Conservation (phyloP, 30 jellyfish, hydroid and myxozoan genomes). For the Nemopilema nomurai region DNA sequence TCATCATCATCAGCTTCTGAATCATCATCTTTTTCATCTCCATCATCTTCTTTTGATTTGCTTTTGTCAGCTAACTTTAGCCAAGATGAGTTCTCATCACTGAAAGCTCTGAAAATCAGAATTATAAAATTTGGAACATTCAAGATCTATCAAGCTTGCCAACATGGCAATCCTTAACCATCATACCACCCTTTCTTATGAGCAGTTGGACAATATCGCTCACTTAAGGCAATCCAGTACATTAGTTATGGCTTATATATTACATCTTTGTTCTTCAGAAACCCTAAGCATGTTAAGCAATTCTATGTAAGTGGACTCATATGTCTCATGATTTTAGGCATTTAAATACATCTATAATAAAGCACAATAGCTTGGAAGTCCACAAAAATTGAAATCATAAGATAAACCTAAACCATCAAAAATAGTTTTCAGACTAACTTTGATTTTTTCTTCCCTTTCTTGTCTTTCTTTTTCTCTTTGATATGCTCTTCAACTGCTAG, state of each 20-base stretch:
- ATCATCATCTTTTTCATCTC: constrained; percentile 42
- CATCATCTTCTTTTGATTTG: constrained; percentile 20
- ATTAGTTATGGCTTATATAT: neutral
- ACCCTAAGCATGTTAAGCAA: neutral
- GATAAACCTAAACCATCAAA: no score
- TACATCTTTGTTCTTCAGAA: neutral
- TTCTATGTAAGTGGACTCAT: no score
- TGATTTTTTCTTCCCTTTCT: neutral
- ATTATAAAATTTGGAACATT: no score
- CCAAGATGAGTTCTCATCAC: constrained; percentile 81
- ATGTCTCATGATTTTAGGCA: no score
- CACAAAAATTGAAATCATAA: no score
- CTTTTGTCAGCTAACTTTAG: constrained; percentile 39
- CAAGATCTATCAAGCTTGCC: no score
- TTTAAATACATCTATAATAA: no score
- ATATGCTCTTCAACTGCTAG: neutral
- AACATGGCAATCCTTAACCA: no score
- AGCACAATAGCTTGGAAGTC: no score
- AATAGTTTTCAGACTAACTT: constrained; percentile 6
- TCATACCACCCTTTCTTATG: no score
- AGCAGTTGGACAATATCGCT: no score
- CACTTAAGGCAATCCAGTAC: no score
- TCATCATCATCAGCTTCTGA: constrained; percentile 16
- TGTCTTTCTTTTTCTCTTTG: neutral
- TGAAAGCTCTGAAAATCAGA: constrained; percentile 63